Evolutionary conservation across 2,113 vertebrate genomes (phyloP), one percentile per base, ranked within the genome.

Genomic region (Galeopterus variegatus): DNA sequence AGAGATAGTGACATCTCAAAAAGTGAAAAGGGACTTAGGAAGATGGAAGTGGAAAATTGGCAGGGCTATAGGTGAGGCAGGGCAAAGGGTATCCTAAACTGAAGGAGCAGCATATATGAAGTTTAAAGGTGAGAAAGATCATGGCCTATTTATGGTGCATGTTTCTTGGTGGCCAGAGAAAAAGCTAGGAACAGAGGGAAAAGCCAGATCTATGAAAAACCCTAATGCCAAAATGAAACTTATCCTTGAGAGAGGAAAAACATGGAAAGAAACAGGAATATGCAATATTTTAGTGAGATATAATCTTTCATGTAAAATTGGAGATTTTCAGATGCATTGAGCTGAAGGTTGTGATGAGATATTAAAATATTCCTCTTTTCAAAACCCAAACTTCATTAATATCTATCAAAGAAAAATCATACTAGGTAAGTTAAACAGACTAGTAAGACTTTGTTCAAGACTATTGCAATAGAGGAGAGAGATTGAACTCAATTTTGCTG

Each of bases 261-360:
- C 5, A 52, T 8, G 33, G 54, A 70, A 93, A 90, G 73, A 45
- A 48, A 50, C 18, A 88, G 52, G 28, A 89, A 41, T 92, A 90
- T 65, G 31, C 10, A 89, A 3, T 14, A n/a, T 92, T 86, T 17
- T 89, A 5, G 0, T 1, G 85, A 94, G 85, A 33, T 79, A 58
- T 89, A 79, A 4, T 98, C 86, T 93, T 56, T 95, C 86, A 94
- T 95, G 97, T 45, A 70, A 0, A 0, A 70, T 89, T 88, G 77
- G 69, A 23, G 93, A 72, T 67, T 33, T 62, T 91, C 95, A 95
- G 26, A 86, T 84, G 1, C 72, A 86, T 62, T 73, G 95, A 97
- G 90, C 92, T 97, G 97, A 98, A 93, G 82, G 73, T 93, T 97
- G 21, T 69, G 93, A 89, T 98, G 94, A 86, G 94, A 91, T 98